Conservation (phyloP, 2,113 vertebrate genomes). For the Tetrax tetrax region DNA sequence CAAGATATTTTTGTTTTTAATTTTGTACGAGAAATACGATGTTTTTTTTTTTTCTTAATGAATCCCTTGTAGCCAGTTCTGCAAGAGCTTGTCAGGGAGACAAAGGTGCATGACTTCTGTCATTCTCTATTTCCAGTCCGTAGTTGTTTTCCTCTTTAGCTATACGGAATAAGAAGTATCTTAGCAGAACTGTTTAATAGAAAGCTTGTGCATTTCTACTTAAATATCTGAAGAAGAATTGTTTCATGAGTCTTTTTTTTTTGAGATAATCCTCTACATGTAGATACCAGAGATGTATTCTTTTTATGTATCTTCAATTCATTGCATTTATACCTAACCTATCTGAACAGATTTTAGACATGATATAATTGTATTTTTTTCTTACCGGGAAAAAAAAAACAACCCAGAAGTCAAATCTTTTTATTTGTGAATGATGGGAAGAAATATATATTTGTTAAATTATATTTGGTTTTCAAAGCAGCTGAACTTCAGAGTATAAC, state of each 20-base stretch:
- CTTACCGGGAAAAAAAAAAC: background rate
- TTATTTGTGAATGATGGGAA: background rate
- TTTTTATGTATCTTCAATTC: conserved; percentile 4
- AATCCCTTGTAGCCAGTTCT: background rate
- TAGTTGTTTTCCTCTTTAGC: background rate
- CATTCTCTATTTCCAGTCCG: background rate
- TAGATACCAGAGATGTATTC: background rate
- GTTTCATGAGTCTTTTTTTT: background rate
- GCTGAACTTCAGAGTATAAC: background rate
- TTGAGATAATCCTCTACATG: conserved; percentile 11
- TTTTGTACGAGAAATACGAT: background rate
- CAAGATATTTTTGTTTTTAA: background rate
- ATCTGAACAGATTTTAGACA: background rate
- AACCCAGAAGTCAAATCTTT: fast-evolving
- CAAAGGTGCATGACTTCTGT: background rate
- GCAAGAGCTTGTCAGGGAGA: background rate
- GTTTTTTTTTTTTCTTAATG: background rate
- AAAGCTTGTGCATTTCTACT: background rate
- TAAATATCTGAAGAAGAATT: background rate
- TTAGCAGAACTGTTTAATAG: background rate
- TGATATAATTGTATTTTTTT: background rate
- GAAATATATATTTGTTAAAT: background rate
- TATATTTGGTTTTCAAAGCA: background rate
- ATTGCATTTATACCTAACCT: background rate
- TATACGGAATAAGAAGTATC: background rate